Evolutionary conservation across 2,888 invertebrate species (phyloP).

Genomic region (Pachycephus smyrnensis): DNA sequence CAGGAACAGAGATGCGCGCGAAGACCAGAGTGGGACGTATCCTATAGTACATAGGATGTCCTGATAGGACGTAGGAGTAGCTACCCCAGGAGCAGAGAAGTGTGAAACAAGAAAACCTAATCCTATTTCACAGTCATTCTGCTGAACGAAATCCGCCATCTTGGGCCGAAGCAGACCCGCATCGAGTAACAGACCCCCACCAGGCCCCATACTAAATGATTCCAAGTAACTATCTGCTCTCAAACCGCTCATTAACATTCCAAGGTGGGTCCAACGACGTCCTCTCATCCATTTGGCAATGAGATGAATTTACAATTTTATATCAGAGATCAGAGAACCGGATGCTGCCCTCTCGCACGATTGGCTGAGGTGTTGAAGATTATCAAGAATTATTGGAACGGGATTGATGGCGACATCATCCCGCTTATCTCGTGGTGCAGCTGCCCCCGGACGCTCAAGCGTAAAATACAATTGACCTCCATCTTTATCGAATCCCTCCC

Average conservation of each 20-base stretch:
- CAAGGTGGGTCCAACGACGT: neutral
- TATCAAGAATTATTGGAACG: slow-evolving; percentile 6
- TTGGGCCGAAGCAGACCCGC: too few relatives aligned
- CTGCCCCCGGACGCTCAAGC: slow-evolving; percentile 34
- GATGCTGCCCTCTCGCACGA: neutral
- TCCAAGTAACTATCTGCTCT: too few relatives aligned
- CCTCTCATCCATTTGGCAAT: too few relatives aligned
- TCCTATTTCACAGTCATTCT: neutral
- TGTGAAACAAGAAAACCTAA: slow-evolving; percentile 51
- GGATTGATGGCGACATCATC: slow-evolving; percentile 28
- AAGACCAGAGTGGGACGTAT: neutral
- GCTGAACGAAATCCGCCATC: too few relatives aligned
- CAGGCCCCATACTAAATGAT: too few relatives aligned
- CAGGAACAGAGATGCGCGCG: slow-evolving; percentile 13
- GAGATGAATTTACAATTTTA: neutral
- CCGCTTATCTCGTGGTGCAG: slow-evolving; percentile 54
- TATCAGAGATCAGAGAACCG: neutral
- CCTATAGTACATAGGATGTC: too few relatives aligned
- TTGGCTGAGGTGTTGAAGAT: neutral
- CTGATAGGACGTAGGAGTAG: neutral
- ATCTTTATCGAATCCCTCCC: slow-evolving; percentile 44
- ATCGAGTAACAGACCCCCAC: too few relatives aligned
- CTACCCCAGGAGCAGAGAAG: slow-evolving; percentile 32
- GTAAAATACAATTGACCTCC: too few relatives aligned
- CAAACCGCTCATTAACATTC: too few relatives aligned